A percentile compares a stretch with the other conserved stretches of the same genome.
These are phyloP conservation scores for Bombus difficillimus DNA, from an alignment of 1,140 invertebrate species.

Conservation along the genomic window DNA sequence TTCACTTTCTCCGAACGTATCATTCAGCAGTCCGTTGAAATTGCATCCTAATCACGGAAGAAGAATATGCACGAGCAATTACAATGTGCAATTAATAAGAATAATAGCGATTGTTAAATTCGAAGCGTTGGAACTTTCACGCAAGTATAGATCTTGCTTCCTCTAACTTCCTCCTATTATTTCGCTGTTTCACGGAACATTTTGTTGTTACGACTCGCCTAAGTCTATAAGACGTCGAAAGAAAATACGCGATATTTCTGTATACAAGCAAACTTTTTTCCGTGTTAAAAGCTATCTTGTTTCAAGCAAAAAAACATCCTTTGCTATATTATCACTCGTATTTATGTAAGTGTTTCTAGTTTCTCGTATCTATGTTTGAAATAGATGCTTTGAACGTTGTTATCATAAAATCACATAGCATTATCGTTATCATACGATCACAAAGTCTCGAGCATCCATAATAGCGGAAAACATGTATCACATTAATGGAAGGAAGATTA, in stretches of 20 bases:
- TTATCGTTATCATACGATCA: background rate
- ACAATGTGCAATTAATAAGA: background rate
- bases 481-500: background rate
- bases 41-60: background rate
- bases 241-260: background rate
- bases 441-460: no score
- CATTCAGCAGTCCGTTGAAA: background rate
- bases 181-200: background rate
- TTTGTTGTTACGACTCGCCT: background rate
- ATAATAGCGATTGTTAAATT: background rate
- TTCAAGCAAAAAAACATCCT: background rate
- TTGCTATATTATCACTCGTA: no score
- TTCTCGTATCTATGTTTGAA: background rate
- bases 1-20: slow-evolving; percentile 56
- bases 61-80: background rate
- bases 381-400: background rate
- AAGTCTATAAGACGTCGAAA: background rate
- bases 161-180: background rate
- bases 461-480: background rate
- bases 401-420: background rate
- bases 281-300: no score
- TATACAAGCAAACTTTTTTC: slow-evolving; percentile 16
- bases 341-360: background rate
- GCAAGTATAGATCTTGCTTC: background rate
- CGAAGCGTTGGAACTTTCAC: background rate